Evolutionary conservation across 2,797 vertebrate genomes (phyloP).

Genomic region (Crypturellus tataupa): DNA sequence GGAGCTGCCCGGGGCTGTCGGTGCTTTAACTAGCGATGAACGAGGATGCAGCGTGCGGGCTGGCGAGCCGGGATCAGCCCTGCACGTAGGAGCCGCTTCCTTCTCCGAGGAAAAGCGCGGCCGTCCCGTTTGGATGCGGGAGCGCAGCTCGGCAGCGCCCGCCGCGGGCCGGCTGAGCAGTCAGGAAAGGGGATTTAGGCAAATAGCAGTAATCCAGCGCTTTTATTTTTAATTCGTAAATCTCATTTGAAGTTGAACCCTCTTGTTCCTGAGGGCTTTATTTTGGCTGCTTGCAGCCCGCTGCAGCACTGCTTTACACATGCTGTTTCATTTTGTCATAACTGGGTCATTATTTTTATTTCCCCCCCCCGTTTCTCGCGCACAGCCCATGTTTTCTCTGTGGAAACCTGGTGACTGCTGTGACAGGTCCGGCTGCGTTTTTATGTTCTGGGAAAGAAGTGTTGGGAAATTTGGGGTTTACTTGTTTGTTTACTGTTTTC

Average conservation of each 20-base stretch:
- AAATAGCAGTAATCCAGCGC: background rate
- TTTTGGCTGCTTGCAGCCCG: background rate
- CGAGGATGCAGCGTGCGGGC: constrained; percentile 16
- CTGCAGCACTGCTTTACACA: background rate
- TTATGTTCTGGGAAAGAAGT: background rate
- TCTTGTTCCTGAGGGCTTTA: background rate
- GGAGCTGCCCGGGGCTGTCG: constrained; percentile 58
- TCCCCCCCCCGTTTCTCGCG: background rate
- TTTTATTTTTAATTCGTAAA: constrained; percentile 47
- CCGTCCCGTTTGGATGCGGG: background rate
- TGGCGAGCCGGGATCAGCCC: background rate
- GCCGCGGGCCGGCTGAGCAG: background rate
- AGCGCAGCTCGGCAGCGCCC: rapidly evolving
- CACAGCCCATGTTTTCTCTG: constrained; percentile 37
- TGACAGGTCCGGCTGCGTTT: background rate
- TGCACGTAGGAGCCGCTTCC: background rate
- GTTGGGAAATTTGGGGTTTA: constrained; percentile 6
- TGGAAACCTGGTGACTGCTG: constrained; percentile 30
- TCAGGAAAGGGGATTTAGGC: background rate
- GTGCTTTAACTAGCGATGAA: constrained; percentile 11
- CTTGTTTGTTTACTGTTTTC: background rate
- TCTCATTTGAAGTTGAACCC: constrained; percentile 33
- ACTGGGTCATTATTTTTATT: constrained; percentile 38
- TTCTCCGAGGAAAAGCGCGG: background rate
- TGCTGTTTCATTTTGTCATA: constrained; percentile 33